Base-by-base conservation (phyloP, 53 echinoderm and acorn worm genomes). In the Pentamera pediparva region DNA sequence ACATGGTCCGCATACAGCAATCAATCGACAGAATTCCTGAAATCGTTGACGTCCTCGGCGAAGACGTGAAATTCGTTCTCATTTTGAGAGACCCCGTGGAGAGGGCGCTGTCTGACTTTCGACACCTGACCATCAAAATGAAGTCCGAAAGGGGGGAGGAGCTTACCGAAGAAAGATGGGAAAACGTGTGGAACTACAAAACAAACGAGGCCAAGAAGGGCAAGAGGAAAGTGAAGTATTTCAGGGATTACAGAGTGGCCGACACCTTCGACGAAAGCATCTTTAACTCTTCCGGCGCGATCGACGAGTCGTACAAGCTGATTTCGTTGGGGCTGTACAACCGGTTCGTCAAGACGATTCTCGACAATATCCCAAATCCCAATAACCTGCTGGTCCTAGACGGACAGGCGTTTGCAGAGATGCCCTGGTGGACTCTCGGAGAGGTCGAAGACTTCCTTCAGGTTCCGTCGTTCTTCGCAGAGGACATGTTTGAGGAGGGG, bases 341-440 rank as follows among this genome's bases (percentile, higher is more conserved):
- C 24, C 27, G 4, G 6, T 71, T 51, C 53, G 12, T 71, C 33
- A 5, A 32, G 15, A 35, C 51, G 6, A 71, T 71, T 13, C 22
- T 71, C 15, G 1, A 33, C n/a, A n/a, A 33, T 18, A 71, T 71
- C 8, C n/a, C n/a, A n/a, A 32, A 15, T 12, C 13, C 22, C 12
- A 35, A 71, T 0, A 33, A 37, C 6, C n/a, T 71, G 29, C 21
- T 71, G 2, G 28, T 71, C 34, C 15, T 71, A 5, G 72, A 71
- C 50, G 72, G 72, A 27, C 18, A 45, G 6, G 21, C 32, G 29
- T 71, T 71, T 37, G 53, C 53, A 17, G 19, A 71, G 33, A 52
- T 51, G 53, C 72, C 72, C 17, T 71, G 72, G 72, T 32, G 31
- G 53, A 15, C 53, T 71, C 54, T 71, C 2, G 53, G 32, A 51